These are phyloP conservation scores for Drosophila lowei DNA, from an alignment of 1,140 invertebrate genomes.

Conservation along the genomic window DNA sequence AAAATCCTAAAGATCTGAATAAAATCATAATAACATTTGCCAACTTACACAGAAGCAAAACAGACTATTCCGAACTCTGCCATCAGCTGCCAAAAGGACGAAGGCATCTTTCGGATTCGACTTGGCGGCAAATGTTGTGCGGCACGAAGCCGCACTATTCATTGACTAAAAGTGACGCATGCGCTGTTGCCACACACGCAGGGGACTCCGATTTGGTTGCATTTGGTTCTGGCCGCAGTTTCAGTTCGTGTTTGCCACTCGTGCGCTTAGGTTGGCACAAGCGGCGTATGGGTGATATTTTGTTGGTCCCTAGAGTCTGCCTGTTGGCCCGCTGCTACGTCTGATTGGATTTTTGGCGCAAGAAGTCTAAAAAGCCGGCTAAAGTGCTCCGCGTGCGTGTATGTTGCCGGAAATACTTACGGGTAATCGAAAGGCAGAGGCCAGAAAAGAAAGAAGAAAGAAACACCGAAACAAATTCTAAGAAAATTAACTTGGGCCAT, in stretches of 20 bases:
- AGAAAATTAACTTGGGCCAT: constrained; percentile 73
- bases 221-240: constrained; percentile 17
- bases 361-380: constrained; percentile 69
- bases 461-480: constrained; percentile 44
- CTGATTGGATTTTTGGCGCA: constrained; percentile 72
- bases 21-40: no score
- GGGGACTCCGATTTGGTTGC: constrained; percentile 17
- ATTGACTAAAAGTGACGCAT: constrained; percentile 77
- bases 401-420: constrained; percentile 49
- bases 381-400: constrained; percentile 47
- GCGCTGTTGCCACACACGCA: constrained; percentile 26
- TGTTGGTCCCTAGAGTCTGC: constrained; percentile 6
- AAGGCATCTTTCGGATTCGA: constrained; percentile 48
- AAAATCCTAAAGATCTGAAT: no score
- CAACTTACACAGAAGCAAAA: constrained; percentile 7
- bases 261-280: constrained; percentile 48
- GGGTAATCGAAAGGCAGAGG: constrained; percentile 27
- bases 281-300: constrained; percentile 55
- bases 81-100: constrained; percentile 5
- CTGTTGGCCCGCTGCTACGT: constrained; percentile 6
- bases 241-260: constrained; percentile 74
- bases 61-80: constrained; percentile 56
- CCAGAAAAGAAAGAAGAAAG: constrained; percentile 5
- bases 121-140: constrained; percentile 47
- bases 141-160: constrained; percentile 59